These are phyloP conservation scores for Prietella phreatophila DNA, from an alignment of 2,113 vertebrate genomes.

Conservation along the genomic window DNA sequence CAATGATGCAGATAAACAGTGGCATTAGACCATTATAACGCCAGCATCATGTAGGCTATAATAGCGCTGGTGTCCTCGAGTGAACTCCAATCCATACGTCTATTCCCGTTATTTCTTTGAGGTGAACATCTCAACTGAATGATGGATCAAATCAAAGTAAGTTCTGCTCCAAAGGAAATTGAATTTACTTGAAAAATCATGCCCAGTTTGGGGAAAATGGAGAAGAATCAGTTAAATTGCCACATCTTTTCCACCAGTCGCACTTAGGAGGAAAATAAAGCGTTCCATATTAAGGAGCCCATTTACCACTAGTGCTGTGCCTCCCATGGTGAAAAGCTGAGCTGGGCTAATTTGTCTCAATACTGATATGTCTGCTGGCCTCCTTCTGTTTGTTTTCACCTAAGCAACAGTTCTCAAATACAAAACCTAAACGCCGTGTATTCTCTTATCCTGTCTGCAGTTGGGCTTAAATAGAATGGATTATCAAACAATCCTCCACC, in stretches of 20 bases:
- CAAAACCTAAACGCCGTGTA: slow-evolving; percentile 41
- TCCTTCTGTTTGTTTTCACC: slow-evolving; percentile 59
- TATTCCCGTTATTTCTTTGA: slow-evolving; percentile 59
- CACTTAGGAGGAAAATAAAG: slow-evolving; percentile 42
- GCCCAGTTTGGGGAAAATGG: not conserved
- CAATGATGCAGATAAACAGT: slow-evolving; percentile 53
- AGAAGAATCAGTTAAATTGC: not conserved
- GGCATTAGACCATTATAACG: slow-evolving; percentile 52
- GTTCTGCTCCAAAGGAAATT: slow-evolving; percentile 13
- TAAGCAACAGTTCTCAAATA: slow-evolving; percentile 51
- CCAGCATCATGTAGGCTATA: slow-evolving; percentile 23
- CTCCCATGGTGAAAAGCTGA: slow-evolving; percentile 3
- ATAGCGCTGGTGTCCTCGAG: slow-evolving; percentile 31
- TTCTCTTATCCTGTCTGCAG: slow-evolving; percentile 31
- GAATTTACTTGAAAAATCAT: not conserved
- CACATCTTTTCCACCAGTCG: not conserved
- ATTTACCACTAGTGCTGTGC: slow-evolving; percentile 22
- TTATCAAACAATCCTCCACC: slow-evolving; percentile 35
- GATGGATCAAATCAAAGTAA: slow-evolving; percentile 49
- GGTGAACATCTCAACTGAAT: slow-evolving; percentile 44
- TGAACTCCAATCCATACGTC: slow-evolving; percentile 50
- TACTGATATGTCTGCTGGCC: slow-evolving; percentile 54
- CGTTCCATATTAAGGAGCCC: slow-evolving; percentile 14
- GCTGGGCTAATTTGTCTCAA: slow-evolving; percentile 60
- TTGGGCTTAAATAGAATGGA: slow-evolving; percentile 57